Conservation (phyloP, 2,113 vertebrate genomes). For the Gambusia affinis region DNA sequence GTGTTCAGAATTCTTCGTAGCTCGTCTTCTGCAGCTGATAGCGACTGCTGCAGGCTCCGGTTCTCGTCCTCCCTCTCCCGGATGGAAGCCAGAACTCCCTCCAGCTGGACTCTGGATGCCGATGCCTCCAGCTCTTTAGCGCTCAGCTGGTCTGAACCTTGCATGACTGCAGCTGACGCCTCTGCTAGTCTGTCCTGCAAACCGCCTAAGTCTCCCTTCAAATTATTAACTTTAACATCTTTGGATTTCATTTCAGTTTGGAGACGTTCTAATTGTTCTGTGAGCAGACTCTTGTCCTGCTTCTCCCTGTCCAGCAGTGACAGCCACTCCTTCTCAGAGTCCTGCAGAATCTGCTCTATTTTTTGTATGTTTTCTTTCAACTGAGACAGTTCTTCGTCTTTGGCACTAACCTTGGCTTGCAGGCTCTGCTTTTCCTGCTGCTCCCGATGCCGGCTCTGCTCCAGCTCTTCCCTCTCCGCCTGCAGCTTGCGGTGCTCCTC, state of each 20-base stretch:
- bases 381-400: conserved; percentile 78
- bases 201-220: conserved; percentile 82
- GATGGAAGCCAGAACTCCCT: conserved; percentile 76
- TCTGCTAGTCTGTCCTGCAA: conserved; percentile 80
- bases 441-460: conserved; percentile 50
- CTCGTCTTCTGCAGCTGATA: conserved; percentile 77
- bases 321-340: conserved; percentile 85
- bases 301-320: conserved; percentile 80
- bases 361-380: conserved; percentile 79
- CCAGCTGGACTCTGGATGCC: conserved; percentile 74
- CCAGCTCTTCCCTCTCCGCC: conserved; percentile 79
- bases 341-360: conserved; percentile 81
- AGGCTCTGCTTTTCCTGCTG: conserved; percentile 80
- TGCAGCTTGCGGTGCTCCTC: conserved; percentile 68
- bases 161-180: conserved; percentile 70
- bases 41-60: conserved; percentile 57
- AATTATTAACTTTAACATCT: conserved; percentile 80
- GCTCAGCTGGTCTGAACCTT: conserved; percentile 74
- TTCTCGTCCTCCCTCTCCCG: conserved; percentile 79
- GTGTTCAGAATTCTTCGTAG: conserved; percentile 49
- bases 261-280: conserved; percentile 76
- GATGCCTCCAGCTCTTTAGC: conserved; percentile 67
- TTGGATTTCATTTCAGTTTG: conserved; percentile 81
- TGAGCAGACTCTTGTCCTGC: conserved; percentile 77
- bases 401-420: conserved; percentile 89